phyloP scores from a whole-genome alignment of 2,888 invertebrate genomes.

The Chrysodeixis includens region DNA sequence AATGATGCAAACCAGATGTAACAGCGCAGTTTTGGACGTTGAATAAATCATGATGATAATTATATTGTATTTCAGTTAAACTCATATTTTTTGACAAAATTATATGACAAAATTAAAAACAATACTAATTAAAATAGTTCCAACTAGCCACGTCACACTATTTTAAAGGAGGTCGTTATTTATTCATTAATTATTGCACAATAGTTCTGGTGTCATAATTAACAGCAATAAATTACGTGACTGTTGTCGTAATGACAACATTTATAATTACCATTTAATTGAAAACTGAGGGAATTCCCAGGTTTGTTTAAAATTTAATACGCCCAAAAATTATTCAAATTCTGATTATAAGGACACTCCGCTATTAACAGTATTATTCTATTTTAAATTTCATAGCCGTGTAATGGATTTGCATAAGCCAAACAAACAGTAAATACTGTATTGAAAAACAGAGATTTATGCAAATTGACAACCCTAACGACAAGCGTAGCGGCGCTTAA shows the following conservation, averaged over 20 bases:
- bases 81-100: no score
- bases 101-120: no score
- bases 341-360: background rate
- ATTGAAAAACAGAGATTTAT: slow-evolving; percentile 17
- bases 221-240: background rate
- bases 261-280: background rate
- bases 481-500: slow-evolving; percentile 35
- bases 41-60: no score
- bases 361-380: background rate
- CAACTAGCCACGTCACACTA: slow-evolving; percentile 8
- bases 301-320: background rate
- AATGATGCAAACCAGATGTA: no score
- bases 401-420: background rate
- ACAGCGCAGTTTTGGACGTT: no score
- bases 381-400: background rate
- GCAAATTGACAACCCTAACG: slow-evolving; percentile 48
- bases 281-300: background rate
- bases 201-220: slow-evolving; percentile 24
- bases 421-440: slow-evolving; percentile 5
- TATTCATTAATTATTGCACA: slow-evolving; percentile 41
- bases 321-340: no score
- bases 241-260: background rate
- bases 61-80: no score
- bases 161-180: slow-evolving; percentile 26
- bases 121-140: background rate